A percentile compares a stretch with the other conserved stretches of the same genome.
Conservation (phyloP, 2,113 vertebrate genomes). For the Bos indicus region DNA sequence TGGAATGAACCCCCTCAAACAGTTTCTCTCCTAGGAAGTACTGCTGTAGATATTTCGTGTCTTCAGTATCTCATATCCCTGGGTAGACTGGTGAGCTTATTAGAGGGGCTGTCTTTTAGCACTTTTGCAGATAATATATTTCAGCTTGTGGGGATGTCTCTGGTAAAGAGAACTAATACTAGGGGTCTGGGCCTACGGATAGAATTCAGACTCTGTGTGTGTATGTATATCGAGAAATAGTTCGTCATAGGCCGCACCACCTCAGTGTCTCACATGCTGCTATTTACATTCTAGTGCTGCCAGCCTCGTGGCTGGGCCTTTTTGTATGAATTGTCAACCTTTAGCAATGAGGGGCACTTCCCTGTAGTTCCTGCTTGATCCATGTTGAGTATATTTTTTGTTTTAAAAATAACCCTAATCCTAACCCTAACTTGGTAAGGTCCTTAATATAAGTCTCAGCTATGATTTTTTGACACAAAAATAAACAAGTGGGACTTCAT, state of each 20-base stretch:
- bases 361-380: not conserved
- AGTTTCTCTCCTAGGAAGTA: not conserved
- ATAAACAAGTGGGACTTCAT: not conserved
- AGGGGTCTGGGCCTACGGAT: too few species aligned
- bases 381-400: not conserved
- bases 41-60: not conserved
- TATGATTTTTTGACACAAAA: not conserved
- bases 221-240: not conserved
- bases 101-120: not conserved
- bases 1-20: not conserved
- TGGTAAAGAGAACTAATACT: not conserved
- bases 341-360: not conserved
- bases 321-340: not conserved
- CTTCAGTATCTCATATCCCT: not conserved
- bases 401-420: constrained; percentile 13
- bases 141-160: not conserved
- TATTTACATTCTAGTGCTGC: not conserved
- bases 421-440: not conserved
- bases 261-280: not conserved
- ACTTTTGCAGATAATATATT: not conserved
- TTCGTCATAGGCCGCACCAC: not conserved
- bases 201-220: not conserved
- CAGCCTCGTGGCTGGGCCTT: not conserved
- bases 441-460: not conserved
- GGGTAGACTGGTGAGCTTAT: not conserved